Percentiles rank a stretch among this genome's conserved stretches.
Evolutionary conservation across 2,888 invertebrate species (phyloP).

Genomic region (Spodoptera littoralis): DNA sequence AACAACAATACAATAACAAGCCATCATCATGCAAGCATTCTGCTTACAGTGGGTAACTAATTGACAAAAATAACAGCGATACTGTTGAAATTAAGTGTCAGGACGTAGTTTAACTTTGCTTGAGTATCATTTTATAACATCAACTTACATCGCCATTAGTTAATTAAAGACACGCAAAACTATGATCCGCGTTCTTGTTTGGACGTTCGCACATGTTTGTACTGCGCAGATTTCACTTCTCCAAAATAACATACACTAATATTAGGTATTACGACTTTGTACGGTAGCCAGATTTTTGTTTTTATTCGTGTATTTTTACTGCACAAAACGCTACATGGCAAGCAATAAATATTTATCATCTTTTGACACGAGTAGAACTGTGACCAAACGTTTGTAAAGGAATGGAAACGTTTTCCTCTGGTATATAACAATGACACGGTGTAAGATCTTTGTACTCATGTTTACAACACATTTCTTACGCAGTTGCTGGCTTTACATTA

Average conservation of each 20-base stretch:
- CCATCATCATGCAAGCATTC: not conserved
- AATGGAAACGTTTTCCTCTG: no score
- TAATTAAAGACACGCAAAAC: slow-evolving; percentile 34
- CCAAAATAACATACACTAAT: slow-evolving; percentile 64
- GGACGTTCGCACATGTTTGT: slow-evolving; percentile 21
- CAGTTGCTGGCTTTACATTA: not conserved
- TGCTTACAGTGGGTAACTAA: slow-evolving; percentile 10
- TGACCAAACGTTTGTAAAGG: no score
- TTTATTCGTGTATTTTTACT: slow-evolving; percentile 4
- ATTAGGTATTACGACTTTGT: slow-evolving; percentile 59
- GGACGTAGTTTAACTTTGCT: slow-evolving; percentile 2
- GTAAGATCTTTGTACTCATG: no score
- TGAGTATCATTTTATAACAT: slow-evolving; percentile 11
- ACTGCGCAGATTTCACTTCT: slow-evolving; percentile 64
- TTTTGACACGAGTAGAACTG: no score
- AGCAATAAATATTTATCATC: no score
- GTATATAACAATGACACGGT: no score
- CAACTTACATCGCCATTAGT: slow-evolving; percentile 8
- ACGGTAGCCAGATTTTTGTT: slow-evolving; percentile 24
- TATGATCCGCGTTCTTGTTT: slow-evolving; percentile 33
- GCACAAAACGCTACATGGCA: not conserved
- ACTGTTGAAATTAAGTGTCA: slow-evolving; percentile 23
- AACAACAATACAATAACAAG: not conserved
- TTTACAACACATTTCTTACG: not conserved
- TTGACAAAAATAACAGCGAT: slow-evolving; percentile 2